phyloP scores from a whole-genome alignment of 1,140 invertebrate genomes.

The Archivesica marissinica region DNA sequence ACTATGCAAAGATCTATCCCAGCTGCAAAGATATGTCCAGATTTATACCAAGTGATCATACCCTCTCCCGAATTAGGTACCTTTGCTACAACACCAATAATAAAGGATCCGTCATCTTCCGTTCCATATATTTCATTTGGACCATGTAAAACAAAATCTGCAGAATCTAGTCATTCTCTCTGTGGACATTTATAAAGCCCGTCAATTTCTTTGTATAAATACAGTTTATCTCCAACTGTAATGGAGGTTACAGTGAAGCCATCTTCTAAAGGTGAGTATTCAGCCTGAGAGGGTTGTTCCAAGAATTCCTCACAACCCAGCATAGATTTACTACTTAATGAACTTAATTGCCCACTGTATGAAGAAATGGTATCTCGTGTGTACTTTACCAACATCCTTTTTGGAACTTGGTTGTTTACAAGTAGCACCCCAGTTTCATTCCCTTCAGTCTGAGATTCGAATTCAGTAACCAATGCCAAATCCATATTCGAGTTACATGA shows the following conservation, averaged over 20 bases:
- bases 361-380: slow-evolving; percentile 9
- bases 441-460: neutral
- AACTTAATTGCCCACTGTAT: neutral
- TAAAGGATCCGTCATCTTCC: neutral
- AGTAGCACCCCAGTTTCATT: slow-evolving; percentile 16
- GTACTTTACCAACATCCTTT: slow-evolving; percentile 24
- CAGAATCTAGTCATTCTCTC: neutral
- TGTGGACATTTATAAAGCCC: slow-evolving; percentile 5
- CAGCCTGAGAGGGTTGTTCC: neutral
- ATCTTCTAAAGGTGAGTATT: slow-evolving; percentile 23
- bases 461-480: neutral
- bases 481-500: neutral
- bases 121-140: slow-evolving; percentile 28
- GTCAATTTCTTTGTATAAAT: slow-evolving; percentile 1
- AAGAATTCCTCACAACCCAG: slow-evolving; percentile 12
- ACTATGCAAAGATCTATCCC: slow-evolving; percentile 7
- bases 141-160: slow-evolving; percentile 16
- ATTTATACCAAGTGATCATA: neutral
- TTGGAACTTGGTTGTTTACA: slow-evolving; percentile 13
- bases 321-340: slow-evolving; percentile 3
- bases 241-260: slow-evolving; percentile 3
- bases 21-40: neutral
- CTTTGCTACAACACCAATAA: slow-evolving; percentile 11
- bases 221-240: slow-evolving; percentile 16
- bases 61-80: neutral